A percentile compares a stretch with the other conserved stretches of the same genome.
These are phyloP conservation scores for Hydropsyche tenuis DNA, from an alignment of 1,140 invertebrate genomes.

Conservation along the genomic window DNA sequence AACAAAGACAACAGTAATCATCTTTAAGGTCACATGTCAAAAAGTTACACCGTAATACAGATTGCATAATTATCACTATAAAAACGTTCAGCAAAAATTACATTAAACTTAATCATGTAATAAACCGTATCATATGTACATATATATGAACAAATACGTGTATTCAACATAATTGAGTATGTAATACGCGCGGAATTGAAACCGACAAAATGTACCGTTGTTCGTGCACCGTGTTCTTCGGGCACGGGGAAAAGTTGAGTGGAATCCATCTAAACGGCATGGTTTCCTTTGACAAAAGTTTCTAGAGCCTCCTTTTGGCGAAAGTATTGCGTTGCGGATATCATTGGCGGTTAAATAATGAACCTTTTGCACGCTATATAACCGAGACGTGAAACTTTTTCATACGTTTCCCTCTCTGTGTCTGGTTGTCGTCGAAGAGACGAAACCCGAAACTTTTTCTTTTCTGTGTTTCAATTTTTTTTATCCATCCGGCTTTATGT, in stretches of 20 bases:
- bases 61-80: no score
- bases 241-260: not conserved
- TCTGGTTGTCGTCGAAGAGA: no score
- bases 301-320: constrained; percentile 3
- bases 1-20: no score
- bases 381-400: not conserved
- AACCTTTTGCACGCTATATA: constrained; percentile 25
- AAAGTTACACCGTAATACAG: no score
- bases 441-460: no score
- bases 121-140: not conserved
- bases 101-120: not conserved
- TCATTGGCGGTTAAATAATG: constrained; percentile 30
- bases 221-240: not conserved
- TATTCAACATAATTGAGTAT: not conserved
- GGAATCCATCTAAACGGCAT: not conserved
- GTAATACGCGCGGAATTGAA: not conserved
- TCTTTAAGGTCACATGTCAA: no score
- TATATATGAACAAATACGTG: no score
- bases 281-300: constrained; percentile 20
- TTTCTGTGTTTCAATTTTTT: no score
- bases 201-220: not conserved
- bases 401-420: constrained; percentile 5
- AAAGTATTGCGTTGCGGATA: constrained; percentile 26
- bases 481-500: no score
- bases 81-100: no score